phyloP scores from a whole-genome alignment of 2,113 vertebrate species.

The Sphaerodactylus townsendi region DNA sequence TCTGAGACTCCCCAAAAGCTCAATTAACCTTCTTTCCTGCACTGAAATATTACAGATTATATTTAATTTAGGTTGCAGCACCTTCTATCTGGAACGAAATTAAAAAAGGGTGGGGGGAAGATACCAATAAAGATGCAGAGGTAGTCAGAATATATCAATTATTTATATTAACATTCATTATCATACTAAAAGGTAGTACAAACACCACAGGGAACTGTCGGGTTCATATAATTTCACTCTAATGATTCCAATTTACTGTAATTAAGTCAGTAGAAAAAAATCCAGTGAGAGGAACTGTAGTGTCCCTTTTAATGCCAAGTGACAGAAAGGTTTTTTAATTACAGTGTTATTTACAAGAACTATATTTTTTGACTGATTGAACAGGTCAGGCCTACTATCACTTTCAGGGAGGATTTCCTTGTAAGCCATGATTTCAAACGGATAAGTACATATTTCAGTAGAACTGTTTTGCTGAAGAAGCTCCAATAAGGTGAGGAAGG shows the following conservation, averaged over 20 bases:
- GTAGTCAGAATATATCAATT: conserved; percentile 58
- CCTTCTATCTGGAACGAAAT: conserved; percentile 56
- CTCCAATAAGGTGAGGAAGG: background rate
- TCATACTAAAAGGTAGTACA: conserved; percentile 61
- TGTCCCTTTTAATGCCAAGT: conserved; percentile 54
- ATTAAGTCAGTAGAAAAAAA: conserved; percentile 66
- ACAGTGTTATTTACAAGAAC: conserved; percentile 50
- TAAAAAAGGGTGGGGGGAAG: conserved; percentile 42
- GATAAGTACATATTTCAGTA: background rate
- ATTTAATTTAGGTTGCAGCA: conserved; percentile 31
- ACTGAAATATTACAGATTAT: conserved; percentile 46
- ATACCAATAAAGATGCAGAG: conserved; percentile 48
- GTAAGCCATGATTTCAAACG: background rate
- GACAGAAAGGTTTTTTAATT: conserved; percentile 25
- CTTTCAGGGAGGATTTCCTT: conserved; percentile 22
- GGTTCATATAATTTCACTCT: conserved; percentile 62
- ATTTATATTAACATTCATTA: conserved; percentile 70
- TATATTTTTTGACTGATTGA: conserved; percentile 26
- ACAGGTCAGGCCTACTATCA: conserved; percentile 10
- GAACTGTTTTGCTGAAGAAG: background rate
- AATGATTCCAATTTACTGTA: conserved; percentile 74
- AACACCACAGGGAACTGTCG: conserved; percentile 58
- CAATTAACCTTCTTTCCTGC: conserved; percentile 61
- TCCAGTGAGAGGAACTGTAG: conserved; percentile 52
- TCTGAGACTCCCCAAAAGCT: conserved; percentile 51